Evolutionary conservation across 2,888 invertebrate genomes (phyloP).

Genomic region (Drosophila borborema): DNA sequence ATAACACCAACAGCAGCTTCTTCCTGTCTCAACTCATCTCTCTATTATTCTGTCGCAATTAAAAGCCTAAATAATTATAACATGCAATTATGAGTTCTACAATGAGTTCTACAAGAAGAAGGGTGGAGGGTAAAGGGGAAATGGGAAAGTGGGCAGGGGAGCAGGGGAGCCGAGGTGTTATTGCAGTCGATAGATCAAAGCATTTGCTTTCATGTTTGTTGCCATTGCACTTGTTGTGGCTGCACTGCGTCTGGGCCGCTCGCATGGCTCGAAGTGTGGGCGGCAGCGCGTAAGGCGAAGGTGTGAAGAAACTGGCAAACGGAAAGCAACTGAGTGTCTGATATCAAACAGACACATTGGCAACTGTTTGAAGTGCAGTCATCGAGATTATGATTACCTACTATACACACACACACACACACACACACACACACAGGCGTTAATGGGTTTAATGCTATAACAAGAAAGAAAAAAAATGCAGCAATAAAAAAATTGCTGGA

Average conservation of each 20-base stretch:
- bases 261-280: neutral
- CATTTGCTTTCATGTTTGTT: constrained; percentile 74
- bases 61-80: constrained; percentile 67
- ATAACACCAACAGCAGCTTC: constrained; percentile 20
- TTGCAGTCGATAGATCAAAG: constrained; percentile 75
- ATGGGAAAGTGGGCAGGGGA: fast-evolving
- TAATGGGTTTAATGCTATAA: constrained; percentile 19
- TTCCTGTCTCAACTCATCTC: constrained; percentile 36
- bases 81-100: constrained; percentile 66
- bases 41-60: constrained; percentile 42
- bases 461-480: constrained; percentile 2
- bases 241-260: constrained; percentile 41
- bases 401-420: constrained; percentile 13
- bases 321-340: constrained; percentile 69
- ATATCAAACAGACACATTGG: constrained; percentile 82
- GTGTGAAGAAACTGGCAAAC: constrained; percentile 64
- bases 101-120: constrained; percentile 7
- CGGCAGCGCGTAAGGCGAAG: constrained; percentile 28
- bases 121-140: neutral
- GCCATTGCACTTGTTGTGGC: constrained; percentile 78
- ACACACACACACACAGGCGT: constrained; percentile 7
- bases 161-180: constrained; percentile 30
- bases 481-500: constrained; percentile 13
- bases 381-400: constrained; percentile 60
- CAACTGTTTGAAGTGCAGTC: constrained; percentile 82